Percentiles rank a stretch among this genome's conserved stretches.
Evolutionary conservation across 1,140 invertebrate species (phyloP).

Genomic region (Papilio polytes): DNA sequence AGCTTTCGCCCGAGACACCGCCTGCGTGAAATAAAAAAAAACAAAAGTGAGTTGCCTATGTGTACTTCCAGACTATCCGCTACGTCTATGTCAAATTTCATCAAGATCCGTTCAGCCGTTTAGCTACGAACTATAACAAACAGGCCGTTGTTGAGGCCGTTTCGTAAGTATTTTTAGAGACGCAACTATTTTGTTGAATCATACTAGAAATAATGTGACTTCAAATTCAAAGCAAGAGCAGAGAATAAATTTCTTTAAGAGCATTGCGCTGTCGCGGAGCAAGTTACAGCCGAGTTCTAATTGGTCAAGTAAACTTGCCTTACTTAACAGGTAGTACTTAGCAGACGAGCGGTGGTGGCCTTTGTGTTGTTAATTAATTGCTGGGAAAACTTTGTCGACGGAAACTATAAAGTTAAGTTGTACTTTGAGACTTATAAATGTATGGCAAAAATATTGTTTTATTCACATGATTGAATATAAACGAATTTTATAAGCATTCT

Average conservation of each 20-base stretch:
- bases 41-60: no score
- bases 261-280: neutral
- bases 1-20: no score
- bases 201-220: neutral
- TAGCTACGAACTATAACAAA: no score
- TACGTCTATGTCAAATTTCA: no score
- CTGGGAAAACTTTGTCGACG: neutral
- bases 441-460: no score
- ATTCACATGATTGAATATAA: no score
- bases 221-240: slow-evolving; percentile 6
- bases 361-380: slow-evolving; percentile 21
- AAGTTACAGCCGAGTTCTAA: slow-evolving; percentile 12
- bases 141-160: no score
- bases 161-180: no score
- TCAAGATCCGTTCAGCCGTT: no score
- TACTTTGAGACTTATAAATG: neutral
- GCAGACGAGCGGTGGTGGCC: neutral
- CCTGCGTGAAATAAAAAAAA: no score
- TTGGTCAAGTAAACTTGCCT: slow-evolving; percentile 12
- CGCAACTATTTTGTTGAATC: neutral
- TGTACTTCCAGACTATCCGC: no score
- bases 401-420: neutral
- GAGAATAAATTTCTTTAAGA: neutral
- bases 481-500: no score
- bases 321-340: slow-evolving; percentile 7